A percentile compares a stretch with the other conserved stretches of the same genome.
These are phyloP conservation scores for Hipparchia sbordonii DNA, from an alignment of 2,888 invertebrate genomes.

Conservation along the genomic window DNA sequence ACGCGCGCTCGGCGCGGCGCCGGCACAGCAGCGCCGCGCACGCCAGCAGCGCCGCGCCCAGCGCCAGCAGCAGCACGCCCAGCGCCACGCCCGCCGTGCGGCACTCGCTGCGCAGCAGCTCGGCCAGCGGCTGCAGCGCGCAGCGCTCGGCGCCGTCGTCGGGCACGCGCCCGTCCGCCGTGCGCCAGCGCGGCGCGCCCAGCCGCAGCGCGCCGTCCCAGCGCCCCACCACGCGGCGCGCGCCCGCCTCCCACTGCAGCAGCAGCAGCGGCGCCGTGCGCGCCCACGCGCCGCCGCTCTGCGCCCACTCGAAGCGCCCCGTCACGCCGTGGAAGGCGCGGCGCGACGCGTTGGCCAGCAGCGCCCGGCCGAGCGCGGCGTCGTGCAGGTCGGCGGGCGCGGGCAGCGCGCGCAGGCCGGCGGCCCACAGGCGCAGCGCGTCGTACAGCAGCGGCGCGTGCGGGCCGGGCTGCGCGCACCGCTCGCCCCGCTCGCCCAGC, in stretches of 20 bases:
- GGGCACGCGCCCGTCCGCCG: constrained; percentile 82
- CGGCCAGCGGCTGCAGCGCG: constrained; percentile 86
- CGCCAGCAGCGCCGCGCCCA: constrained; percentile 53
- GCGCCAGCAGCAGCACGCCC: constrained; percentile 51
- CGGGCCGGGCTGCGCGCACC: constrained; percentile 46
- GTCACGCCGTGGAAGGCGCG: constrained; percentile 58
- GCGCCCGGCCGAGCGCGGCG: constrained; percentile 83
- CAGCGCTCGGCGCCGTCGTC: constrained; percentile 88
- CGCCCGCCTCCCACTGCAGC: constrained; percentile 83
- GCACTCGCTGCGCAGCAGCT: constrained; percentile 86
- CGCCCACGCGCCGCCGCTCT: constrained; percentile 40
- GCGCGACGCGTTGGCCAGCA: constrained; percentile 86
- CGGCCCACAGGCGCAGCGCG: constrained; percentile 62
- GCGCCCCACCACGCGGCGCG: constrained; percentile 85
- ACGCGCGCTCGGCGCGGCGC: constrained; percentile 62
- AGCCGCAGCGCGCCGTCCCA: constrained; percentile 89
- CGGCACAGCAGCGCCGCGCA: constrained; percentile 57
- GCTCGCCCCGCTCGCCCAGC: constrained; percentile 24
- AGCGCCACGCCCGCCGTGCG: constrained; percentile 85
- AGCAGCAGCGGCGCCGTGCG: constrained; percentile 56
- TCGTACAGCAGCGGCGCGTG: constrained; percentile 68
- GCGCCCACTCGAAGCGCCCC: constrained; percentile 59
- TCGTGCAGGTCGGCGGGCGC: constrained; percentile 61
- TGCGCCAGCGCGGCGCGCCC: constrained; percentile 86
- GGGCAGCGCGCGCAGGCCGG: constrained; percentile 51